Evolutionary conservation across 2,797 vertebrate species (phyloP), one percentile per base, ranked within the genome.

Genomic region (Rousettus madagascariensis): DNA sequence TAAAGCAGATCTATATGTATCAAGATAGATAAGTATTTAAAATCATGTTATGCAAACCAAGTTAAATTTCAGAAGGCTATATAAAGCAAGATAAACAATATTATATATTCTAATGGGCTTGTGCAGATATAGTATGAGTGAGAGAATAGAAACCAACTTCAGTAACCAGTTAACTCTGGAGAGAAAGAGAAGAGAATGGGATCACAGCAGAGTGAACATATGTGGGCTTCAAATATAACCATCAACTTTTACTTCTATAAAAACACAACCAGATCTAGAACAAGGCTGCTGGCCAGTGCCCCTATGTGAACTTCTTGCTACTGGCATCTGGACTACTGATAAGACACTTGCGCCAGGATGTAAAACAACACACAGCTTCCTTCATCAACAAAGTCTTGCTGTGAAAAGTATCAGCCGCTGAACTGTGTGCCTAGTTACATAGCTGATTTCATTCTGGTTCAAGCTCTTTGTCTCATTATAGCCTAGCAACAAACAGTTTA

Each of bases 21-120:
- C 94, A 91, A 91, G 91, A 69, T 6, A 30, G 20, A 0, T 43
- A 75, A 66, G 49, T 66, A 33, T 86, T 92, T 53, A 94, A 95
- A 82, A 65, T 57, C 59, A 53, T 33, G 15, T 66, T 77, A 71
- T 46, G 0, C 5, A 24, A 90, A 51, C 84, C 53, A 80, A 85
- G 69, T 77, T 57, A 55, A 77, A 24, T 30, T 95, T 88, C 77
- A 88, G 28, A 90, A 71, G 9, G 49, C 19, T 79, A 20, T 49
- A 72, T 28, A 61, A 2, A 28, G 8, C 51, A 88, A 86, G 49
- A 69, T 75, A 84, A 90, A 51, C 26, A 72, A 28, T 12, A 65
- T 51, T 59, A 33, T 33, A 28, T 22, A 51, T 3, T 43, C 51
- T 75, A 66, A 33, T 3, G 6, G 49, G 33, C 26, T 82, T 26